Base-by-base conservation (phyloP, 2,113 vertebrate species). In the Chamaetylas fuelleborni region DNA sequence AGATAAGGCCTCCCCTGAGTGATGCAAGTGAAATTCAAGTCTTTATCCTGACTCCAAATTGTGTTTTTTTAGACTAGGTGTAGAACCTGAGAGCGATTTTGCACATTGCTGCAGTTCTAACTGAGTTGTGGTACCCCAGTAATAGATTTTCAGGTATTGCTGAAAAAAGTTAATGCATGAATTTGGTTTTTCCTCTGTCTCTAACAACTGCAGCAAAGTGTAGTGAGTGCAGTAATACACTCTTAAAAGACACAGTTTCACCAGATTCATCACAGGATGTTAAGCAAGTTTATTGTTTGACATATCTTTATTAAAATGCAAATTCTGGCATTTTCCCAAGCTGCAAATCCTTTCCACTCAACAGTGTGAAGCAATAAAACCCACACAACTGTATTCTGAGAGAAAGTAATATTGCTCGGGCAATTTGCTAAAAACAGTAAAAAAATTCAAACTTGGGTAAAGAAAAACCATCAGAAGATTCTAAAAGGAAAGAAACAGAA, bases 271-370 rank as follows among this genome's bases (percentile, higher is more conserved):
- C 45, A 94, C 74, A 51, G 60, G 50, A 73, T 86, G 50, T 81
- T 95, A 92, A 93, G 54, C 42, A 65, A 74, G 74, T 72, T 78
- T 95, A 77, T 84, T 96, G 67, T 94, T 90, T 95, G 74, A 87
- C 58, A n/a, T 91, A 83, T 84, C 78, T 97, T 95, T 93, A 96
- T 95, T 86, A 96, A 97, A 96, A 95, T 95, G 86, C 73, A 82
- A 94, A 86, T 92, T 94, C 89, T 97, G 64, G 90, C 60, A 80
- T 93, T 96, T 96, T 78, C 66, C 33, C 70, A 93, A 92, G 28
- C 24, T 91, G 65, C 64, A 90, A 93, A 83, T 94, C 34, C 56
- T 80, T 94, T 82, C 33, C 40, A 79, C 50, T 80, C 82, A 17
- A 15, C 5, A 70, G 38, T 53, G 53, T 79, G 66, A 92, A 91